Base-by-base conservation (phyloP, 2,888 invertebrate species). In the Griposia aprilina region DNA sequence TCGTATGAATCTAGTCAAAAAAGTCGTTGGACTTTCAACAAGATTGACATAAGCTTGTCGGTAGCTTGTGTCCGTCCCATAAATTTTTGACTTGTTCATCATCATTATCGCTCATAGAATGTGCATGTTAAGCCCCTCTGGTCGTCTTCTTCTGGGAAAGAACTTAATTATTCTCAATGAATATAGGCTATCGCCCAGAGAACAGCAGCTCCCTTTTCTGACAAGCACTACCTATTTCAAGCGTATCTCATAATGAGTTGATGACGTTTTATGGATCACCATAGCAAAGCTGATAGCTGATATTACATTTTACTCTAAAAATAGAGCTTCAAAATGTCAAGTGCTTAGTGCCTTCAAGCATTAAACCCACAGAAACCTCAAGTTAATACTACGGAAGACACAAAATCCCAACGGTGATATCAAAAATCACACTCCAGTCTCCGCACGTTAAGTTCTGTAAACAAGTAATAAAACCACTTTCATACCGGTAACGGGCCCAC, bases 401-500 rank as follows among this genome's bases (percentile, higher is more conserved):
- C 63, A 71, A 84, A 71, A 79, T 36, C 48, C 52, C 57, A 48
- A 26, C 17, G 50, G 45, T n/a, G 63, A 55, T 62, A 65, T 63
- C 55, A 76, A 65, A 83, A 74, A 57, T 65, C 66, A 36, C 70
- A 67, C 59, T 55, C 62, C 57, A 60, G 48, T 45, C 48, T 48
- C 36, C 2, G 23, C 67, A 62, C 67, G 60, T 66, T 79, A 62
- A 68, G 68, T 41, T 13, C 66, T 68, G 70, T 81, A 75, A 84
- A 80, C 74, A 82, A 70, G 81, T 71, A 78, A 81, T 89, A 89
- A 89, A 82, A 80, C 81, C 80, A 52, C 80, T 87, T 78, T 59
- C 59, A 81, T 66, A 55, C 89, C 86, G 83, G 87, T 78, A 87
- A 80, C 81, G 78, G 70, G 68, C 65, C 74, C 79, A 77, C 80